Base-by-base conservation (phyloP, 2,888 invertebrate species). In the Trichogramma evanescens region DNA sequence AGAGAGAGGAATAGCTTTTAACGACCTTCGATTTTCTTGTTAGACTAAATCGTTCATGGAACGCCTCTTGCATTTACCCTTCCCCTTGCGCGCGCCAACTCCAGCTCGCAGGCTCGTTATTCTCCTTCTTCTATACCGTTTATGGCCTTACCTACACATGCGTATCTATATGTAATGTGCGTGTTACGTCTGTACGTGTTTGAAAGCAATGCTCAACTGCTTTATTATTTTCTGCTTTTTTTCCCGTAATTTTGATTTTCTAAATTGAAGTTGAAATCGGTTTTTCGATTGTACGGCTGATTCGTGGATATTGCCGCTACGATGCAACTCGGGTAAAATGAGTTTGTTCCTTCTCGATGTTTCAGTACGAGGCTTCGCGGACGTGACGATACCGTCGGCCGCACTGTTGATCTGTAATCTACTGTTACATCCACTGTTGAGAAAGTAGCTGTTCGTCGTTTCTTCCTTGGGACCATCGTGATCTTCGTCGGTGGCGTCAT, bases 21-120 rank as follows among this genome's bases (percentile, higher is more conserved):
- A 73, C 69, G 70, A 72, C 68, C 69, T 70, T 72, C 72, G 72
- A 73, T 73, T 72, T 73, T 70, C 71, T 72, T 70, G 71, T 73
- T 73, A 72, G 69, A 56, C 65, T 67, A 62, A 71, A 69, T 71
- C 69, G 69, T 71, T 71, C 68, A 53, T 64, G 67, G 67, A 67
- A 70, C 69, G 67, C 68, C 66, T 66, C 65, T 66, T 64, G 68
- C 71, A 69, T 71, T 69, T 66, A 67, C 66, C 65, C 45, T 53
- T 46, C 45, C 54, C 44, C 39, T 54, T 50, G 6, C 55, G 10
- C 45, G 13, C 39, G 46, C 48, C 56, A 43, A 4, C 56, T 56
- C 38, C 60, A n/a, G 59, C 51, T 61, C 62, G 54, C 59, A 26
- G 45, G 45, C 45, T 8, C n/a, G 9, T 8, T 45, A 8, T 41